These are phyloP conservation scores for Diachasma alloeum DNA, from an alignment of 1,140 invertebrate species.

Conservation along the genomic window DNA sequence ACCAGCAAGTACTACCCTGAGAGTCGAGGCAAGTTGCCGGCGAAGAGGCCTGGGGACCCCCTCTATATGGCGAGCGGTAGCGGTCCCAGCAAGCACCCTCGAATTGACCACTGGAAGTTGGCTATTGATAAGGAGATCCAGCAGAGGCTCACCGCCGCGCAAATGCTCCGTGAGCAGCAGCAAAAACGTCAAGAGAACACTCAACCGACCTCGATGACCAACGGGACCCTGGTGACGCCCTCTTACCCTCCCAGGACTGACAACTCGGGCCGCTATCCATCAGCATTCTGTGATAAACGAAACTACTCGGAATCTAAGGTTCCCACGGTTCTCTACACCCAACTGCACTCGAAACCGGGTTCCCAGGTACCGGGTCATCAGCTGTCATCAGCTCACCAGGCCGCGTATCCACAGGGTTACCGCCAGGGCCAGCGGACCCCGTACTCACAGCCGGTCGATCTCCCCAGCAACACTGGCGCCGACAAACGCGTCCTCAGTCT, in stretches of 20 bases:
- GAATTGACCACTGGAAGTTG: slow-evolving; percentile 65
- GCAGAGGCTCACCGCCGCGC: slow-evolving; percentile 58
- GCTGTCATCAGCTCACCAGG: background rate
- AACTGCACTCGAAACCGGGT: slow-evolving; percentile 32
- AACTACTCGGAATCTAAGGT: slow-evolving; percentile 46
- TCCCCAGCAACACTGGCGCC: slow-evolving; percentile 61
- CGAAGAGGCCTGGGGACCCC: slow-evolving; percentile 56
- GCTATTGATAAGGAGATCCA: slow-evolving; percentile 68
- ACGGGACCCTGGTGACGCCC: slow-evolving; percentile 44
- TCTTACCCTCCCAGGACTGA: slow-evolving; percentile 39
- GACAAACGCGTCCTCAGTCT: slow-evolving; percentile 75
- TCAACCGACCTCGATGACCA: slow-evolving; percentile 41
- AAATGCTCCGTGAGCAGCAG: slow-evolving; percentile 44
- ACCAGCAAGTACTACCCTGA: slow-evolving; percentile 52
- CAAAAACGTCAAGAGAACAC: slow-evolving; percentile 52
- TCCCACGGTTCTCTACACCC: slow-evolving; percentile 36
- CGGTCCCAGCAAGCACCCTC: slow-evolving; percentile 61
- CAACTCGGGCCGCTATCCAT: slow-evolving; percentile 44
- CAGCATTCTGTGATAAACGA: slow-evolving; percentile 59
- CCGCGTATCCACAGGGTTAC: slow-evolving; percentile 26
- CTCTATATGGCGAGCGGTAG: slow-evolving; percentile 35
- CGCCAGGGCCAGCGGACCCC: slow-evolving; percentile 38
- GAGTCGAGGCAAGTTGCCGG: slow-evolving; percentile 27
- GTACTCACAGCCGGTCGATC: slow-evolving; percentile 38
- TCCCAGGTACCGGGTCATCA: slow-evolving; percentile 28